phyloP scores from a whole-genome alignment of 2,888 invertebrate species.

The Ochlodes sylvanus region DNA sequence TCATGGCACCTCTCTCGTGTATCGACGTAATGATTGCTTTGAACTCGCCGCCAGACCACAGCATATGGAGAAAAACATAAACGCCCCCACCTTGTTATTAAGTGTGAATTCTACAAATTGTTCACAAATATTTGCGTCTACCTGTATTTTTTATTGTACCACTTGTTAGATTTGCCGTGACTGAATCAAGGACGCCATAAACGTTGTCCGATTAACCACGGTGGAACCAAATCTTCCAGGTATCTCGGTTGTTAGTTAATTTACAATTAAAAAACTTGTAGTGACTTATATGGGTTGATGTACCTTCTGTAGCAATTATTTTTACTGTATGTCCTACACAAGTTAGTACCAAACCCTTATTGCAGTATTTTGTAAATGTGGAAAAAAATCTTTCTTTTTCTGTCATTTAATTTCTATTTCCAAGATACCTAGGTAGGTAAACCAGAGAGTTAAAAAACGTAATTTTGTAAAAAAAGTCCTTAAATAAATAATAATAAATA shows the following conservation, averaged over 20 bases:
- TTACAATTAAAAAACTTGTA: conserved; percentile 43
- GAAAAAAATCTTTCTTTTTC: too few species aligned
- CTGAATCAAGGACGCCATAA: conserved; percentile 72
- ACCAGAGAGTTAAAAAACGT: too few species aligned
- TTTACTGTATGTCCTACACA: too few species aligned
- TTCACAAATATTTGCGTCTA: conserved; percentile 85
- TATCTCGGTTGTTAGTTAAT: conserved; percentile 45
- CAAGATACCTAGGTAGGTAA: too few species aligned
- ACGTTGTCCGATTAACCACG: conserved; percentile 68
- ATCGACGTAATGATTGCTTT: conserved; percentile 73
- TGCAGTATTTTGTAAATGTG: too few species aligned
- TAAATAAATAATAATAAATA: too few species aligned
- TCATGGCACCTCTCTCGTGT: conserved; percentile 65
- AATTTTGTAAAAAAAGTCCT: too few species aligned
- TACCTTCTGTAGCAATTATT: too few species aligned
- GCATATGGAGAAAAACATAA: conserved; percentile 60
- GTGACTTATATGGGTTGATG: background rate
- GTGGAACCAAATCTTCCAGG: conserved; percentile 55
- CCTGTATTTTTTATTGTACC: conserved; percentile 71
- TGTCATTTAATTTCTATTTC: too few species aligned
- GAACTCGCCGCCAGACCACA: conserved; percentile 61
- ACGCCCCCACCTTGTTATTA: conserved; percentile 76
- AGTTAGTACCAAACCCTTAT: too few species aligned
- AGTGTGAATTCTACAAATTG: conserved; percentile 83
- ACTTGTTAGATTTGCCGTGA: conserved; percentile 76